Percentiles rank a stretch among this genome's conserved stretches.
These are phyloP conservation scores for Smittia sp. DNA, from an alignment of 2,888 invertebrate species.

Conservation along the genomic window DNA sequence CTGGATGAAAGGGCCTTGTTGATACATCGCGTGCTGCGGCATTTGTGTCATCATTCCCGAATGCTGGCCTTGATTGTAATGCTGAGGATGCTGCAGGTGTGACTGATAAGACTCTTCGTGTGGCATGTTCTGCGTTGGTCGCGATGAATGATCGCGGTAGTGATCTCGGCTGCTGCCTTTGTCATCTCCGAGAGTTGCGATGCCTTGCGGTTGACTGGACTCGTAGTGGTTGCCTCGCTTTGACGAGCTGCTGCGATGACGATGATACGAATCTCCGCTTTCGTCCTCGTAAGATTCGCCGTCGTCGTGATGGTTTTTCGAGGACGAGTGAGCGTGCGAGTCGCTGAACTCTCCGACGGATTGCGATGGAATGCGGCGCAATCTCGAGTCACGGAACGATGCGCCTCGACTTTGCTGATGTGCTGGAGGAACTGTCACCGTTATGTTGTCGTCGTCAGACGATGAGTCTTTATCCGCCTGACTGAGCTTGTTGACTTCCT, in stretches of 20 bases:
- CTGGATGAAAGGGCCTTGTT: slow-evolving; percentile 42
- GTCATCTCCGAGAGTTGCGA: not conserved
- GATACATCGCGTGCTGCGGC: slow-evolving; percentile 33
- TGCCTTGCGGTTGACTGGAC: not conserved
- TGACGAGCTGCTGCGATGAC: not conserved
- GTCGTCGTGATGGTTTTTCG: not conserved
- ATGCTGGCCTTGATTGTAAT: slow-evolving; percentile 46
- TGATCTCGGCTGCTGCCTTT: not conserved
- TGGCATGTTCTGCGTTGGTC: slow-evolving; percentile 49
- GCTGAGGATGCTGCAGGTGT: slow-evolving; percentile 49
- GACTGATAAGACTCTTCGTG: not conserved
- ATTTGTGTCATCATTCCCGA: slow-evolving; percentile 44
- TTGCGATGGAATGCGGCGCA: not conserved
- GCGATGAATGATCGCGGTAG: slow-evolving; percentile 40
- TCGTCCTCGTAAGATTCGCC: slow-evolving; percentile 16
- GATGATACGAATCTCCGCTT: not conserved
- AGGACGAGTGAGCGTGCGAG: not conserved
- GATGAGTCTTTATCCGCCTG: slow-evolving; percentile 44
- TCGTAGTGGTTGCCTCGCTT: slow-evolving; percentile 2
- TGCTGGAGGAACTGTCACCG: slow-evolving; percentile 58
- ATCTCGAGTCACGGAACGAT: not conserved
- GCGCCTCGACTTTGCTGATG: slow-evolving; percentile 45
- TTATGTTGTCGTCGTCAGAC: slow-evolving; percentile 62
- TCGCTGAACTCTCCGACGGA: not conserved
- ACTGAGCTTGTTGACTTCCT: not conserved